Evolutionary conservation across 2,113 vertebrate genomes (phyloP), one percentile per base, ranked within the genome.

Genomic region (Indri indri): DNA sequence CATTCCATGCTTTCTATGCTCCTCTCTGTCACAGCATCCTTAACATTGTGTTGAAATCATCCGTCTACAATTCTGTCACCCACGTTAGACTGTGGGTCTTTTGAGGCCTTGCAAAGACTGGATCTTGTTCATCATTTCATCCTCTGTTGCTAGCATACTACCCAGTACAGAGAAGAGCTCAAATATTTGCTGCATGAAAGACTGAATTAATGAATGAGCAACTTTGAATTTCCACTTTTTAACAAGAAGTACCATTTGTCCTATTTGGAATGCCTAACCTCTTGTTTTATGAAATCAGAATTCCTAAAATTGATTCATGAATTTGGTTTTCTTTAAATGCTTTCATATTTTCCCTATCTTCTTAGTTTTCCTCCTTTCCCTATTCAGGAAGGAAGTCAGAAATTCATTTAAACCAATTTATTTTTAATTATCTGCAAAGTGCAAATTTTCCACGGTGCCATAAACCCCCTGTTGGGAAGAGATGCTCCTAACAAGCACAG

Each of bases 371-470:
- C 54, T 32, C 1, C 59, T n/a, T 95, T 96, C 91, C 61, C 32
- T 85, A 45, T 50, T 86, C 80, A 94, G 42, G 71, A 98, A 97
- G 61, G 32, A 73, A 63, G 42, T 57, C 81, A 96, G 42, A 52
- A 91, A 88, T 96, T 90, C 91, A 94, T 92, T 83, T 91, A 94
- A 96, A 45, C 42, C 12, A n/a, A 93, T 95, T 91, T 91, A 70
- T 74, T 97, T 77, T 2, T 96, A 95, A 93, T 97, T 96, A 83
- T 96, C 88, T 86, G 11, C 37, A 85, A 97, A 93, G 42, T 30
- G 17, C 45, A 77, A 57, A 54, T 94, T 97, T 93, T 30, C 50
- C 76, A 45, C 34, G 7, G 73, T 85, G 37, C 68, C 73, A 6
- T 88, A 91, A 83, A 70, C 34, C 32, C 79, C 65, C 83, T 96